phyloP scores from a whole-genome alignment of 2,113 vertebrate genomes.

The Beaufortia kweichowensis region DNA sequence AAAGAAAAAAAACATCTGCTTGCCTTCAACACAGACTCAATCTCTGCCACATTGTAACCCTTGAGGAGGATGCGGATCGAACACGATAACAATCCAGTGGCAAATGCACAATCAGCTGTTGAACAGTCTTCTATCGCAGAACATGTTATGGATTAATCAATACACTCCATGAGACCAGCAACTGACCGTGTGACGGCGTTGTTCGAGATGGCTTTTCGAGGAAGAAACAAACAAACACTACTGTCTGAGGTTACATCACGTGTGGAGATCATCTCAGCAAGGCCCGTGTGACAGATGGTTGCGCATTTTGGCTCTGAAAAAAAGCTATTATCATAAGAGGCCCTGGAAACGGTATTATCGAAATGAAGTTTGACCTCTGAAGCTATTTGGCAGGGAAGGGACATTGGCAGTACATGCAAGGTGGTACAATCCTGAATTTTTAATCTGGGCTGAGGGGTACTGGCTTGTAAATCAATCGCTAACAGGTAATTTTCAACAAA shows the following conservation, averaged over 20 bases:
- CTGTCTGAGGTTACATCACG: background rate
- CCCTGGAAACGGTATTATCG: conserved; percentile 34
- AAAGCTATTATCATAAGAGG: conserved; percentile 30
- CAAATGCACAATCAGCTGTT: conserved; percentile 9
- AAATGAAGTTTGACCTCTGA: conserved; percentile 30
- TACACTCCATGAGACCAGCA: conserved; percentile 4
- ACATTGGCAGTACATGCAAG: conserved; percentile 23
- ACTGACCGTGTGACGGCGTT: background rate
- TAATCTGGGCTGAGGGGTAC: conserved; percentile 17
- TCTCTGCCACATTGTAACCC: background rate
- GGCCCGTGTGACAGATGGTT: conserved; percentile 43
- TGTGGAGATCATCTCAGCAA: conserved; percentile 29
- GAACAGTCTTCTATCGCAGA: conserved; percentile 5
- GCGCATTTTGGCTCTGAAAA: conserved; percentile 37
- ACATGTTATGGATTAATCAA: conserved; percentile 29
- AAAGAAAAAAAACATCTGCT: background rate
- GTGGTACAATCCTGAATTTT: conserved; percentile 10
- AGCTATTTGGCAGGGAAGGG: conserved; percentile 22
- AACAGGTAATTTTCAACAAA: background rate
- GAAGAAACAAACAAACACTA: background rate
- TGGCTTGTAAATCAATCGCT: background rate
- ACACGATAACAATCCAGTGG: background rate
- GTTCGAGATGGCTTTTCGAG: background rate
- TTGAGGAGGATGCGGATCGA: background rate
- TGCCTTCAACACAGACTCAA: background rate